Evolutionary conservation across 2,888 invertebrate genomes (phyloP), one percentile per base, ranked within the genome.

Genomic region (Deilephila elpenor): DNA sequence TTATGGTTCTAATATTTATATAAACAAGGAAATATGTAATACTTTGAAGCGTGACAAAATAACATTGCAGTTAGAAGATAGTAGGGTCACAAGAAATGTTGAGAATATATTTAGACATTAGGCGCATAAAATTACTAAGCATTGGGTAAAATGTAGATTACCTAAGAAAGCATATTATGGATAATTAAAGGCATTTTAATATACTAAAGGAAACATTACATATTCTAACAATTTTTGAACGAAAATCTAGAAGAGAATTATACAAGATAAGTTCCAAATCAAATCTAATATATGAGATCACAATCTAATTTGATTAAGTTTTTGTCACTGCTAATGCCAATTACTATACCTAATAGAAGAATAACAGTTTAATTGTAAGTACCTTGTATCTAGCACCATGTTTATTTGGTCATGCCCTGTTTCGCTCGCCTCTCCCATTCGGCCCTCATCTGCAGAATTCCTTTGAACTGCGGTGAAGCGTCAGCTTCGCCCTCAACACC

Each of bases 351-450:
- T 71, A n/a, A 20, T 73, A 71, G 17, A 59, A 70, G 74, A 67
- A 60, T 56, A 73, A 70, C 44, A 44, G 44, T 44, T 37, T 11
- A 37, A 72, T 67, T 25, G 71, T 71, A 79, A 73, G 71, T 80
- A 85, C 87, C 87, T 89, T 87, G 86, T 85, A 87, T 88, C 84
- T 93, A 93, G 94, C 93, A 93, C 93, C 93, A 85, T 77, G 82
- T 87, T 89, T 91, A 95, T 92, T 96, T 96, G 92, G 95, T 96
- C 93, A 96, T 95, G 81, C 96, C 96, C 89, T 96, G 96, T 89
- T 97, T 96, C 59, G 97, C 97, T 79, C 97, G 93, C 81, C 97
- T 95, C 88, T 97, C 97, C 97, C 97, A 97, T 85, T 97, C 97
- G 7, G 97, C 97, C 74, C 96, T 95, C 84, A 97, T 95, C 84